phyloP scores from a whole-genome alignment of 2,797 vertebrate genomes.

The Artibeus jamaicensis region DNA sequence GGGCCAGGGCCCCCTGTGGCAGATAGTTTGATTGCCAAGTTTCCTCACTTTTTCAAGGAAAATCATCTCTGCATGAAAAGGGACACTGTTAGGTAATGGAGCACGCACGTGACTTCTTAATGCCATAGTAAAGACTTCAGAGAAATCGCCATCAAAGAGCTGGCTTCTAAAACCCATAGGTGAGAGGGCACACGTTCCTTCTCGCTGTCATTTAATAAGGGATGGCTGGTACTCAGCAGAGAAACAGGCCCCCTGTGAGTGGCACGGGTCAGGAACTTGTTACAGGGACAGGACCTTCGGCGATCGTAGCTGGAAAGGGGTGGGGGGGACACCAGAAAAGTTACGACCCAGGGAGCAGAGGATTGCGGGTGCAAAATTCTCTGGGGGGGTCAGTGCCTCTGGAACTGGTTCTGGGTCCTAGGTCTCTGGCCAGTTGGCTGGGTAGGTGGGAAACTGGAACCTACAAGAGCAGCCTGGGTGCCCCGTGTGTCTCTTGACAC shows the following conservation, averaged over 20 bases:
- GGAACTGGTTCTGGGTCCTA: not conserved
- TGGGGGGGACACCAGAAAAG: not conserved
- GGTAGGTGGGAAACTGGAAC: not conserved
- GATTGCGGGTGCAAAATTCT: no score
- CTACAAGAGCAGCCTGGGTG: not conserved
- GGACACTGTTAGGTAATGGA: not conserved
- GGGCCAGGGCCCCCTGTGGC: not conserved
- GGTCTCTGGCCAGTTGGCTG: not conserved
- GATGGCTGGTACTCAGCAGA: no score
- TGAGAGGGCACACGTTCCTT: not conserved
- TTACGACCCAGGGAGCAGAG: not conserved
- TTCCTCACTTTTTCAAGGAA: not conserved
- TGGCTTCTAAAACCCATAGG: not conserved
- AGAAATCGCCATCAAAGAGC: not conserved
- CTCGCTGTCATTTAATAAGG: not conserved
- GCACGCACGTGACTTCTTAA: not conserved
- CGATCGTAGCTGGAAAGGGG: fast-evolving
- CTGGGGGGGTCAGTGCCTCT: not conserved
- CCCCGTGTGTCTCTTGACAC: not conserved
- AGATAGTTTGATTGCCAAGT: not conserved
- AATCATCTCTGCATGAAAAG: not conserved
- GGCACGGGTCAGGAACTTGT: not conserved
- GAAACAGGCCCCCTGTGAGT: not conserved
- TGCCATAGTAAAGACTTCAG: not conserved
- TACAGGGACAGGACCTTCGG: no score